phyloP scores from a whole-genome alignment of 2,797 vertebrate genomes.

The Galagoides demidoff region DNA sequence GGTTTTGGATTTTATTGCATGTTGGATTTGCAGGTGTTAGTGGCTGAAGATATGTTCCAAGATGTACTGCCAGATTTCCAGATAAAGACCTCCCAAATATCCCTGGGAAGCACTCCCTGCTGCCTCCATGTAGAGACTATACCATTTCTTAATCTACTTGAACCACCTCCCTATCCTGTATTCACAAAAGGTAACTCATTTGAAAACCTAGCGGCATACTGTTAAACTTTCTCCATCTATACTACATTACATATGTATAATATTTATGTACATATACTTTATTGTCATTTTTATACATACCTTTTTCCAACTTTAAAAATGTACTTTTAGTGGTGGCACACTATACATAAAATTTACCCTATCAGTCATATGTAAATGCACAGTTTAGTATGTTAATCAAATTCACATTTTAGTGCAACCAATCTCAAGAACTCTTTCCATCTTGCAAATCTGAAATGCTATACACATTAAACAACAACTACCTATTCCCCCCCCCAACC shows the following conservation, averaged over 20 bases:
- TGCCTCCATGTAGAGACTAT: background rate
- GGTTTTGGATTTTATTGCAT: background rate
- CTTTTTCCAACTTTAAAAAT: background rate
- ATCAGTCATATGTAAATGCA: background rate
- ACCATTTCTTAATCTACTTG: background rate
- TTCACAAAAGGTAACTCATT: background rate
- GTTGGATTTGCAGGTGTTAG: background rate
- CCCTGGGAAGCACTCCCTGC: background rate
- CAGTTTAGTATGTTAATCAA: background rate
- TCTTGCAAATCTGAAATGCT: background rate
- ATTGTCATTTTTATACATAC: background rate
- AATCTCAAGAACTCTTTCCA: background rate
- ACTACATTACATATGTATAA: background rate
- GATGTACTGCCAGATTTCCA: background rate
- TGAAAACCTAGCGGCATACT: background rate
- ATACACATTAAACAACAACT: background rate
- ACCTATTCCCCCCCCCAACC: background rate
- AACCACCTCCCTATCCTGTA: background rate
- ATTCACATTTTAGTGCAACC: background rate
- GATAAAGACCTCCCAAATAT: background rate
- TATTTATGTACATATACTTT: background rate
- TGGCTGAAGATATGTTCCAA: background rate
- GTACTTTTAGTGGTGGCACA: background rate
- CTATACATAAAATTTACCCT: background rate
- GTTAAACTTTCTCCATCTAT: background rate